Evolutionary conservation across 2,888 invertebrate genomes (phyloP), one percentile per base, ranked within the genome.

Genomic region (Caenorhabditis becei): DNA sequence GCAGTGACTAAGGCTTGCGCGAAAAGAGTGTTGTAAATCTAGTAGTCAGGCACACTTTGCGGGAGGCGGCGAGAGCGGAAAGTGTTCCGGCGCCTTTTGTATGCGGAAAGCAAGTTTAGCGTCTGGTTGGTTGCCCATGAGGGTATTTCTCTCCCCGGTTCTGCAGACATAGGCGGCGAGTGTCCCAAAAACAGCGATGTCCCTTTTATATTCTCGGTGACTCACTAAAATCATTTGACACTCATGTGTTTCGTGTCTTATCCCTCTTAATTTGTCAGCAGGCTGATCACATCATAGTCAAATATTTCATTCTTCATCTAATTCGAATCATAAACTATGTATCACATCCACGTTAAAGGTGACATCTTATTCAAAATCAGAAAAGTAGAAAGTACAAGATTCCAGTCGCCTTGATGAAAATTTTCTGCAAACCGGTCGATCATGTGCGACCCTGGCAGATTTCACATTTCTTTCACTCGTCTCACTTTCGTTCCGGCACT

Each of bases 31-130:
- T 63, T 72, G 63, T 72, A 72, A 72, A 72, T 72, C 72, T 63
- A 72, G 72, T 72, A 72, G 72, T 72, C 63, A 35, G 47, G 72
- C 58, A 72, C 63, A 72, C 63, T 63, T 23, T 58, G 72, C 18
- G 71, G 47, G 4, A 47, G 20, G 47, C n/a, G 47, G 47, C 47
- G 47, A n/a, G 18, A 56, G 54, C 24, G n/a, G 41, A 63, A 62
- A 72, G 62, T 63, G 54, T 56, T 61, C 61, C 61, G 61, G 61
- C 3, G 41, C 8, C 24, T 41, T 61, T 23, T 23, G 44, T 3
- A 10, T 14, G 61, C 61, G 24, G 23, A 7, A 44, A 63, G 56
- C 61, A 72, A 72, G 51, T 72, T 63, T 62, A 67, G 56, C 41
- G 49, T 59, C 59, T 67, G 54, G 67, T 67, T 67, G 58, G 28